These are phyloP conservation scores for Xiphophorus hellerii DNA, from an alignment of 2,113 vertebrate genomes.

Conservation along the genomic window DNA sequence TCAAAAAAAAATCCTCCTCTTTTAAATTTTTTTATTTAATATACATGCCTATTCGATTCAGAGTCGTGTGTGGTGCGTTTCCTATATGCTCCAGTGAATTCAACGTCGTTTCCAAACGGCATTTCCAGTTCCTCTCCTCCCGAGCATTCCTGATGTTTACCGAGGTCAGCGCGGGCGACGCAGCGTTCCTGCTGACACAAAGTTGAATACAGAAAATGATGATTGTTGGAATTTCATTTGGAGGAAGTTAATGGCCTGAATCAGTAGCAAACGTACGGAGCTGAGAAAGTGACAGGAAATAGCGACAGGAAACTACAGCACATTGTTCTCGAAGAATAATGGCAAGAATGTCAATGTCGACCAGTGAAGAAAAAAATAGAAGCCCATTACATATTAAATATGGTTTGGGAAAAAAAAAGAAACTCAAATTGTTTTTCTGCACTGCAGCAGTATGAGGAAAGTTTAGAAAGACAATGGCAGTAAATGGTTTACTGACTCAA, in stretches of 20 bases:
- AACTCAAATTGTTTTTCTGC: slow-evolving; percentile 6
- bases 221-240: slow-evolving; percentile 40
- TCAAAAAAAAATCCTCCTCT: slow-evolving; percentile 1
- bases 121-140: neutral
- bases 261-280: slow-evolving; percentile 26
- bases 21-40: slow-evolving; percentile 23
- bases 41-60: slow-evolving; percentile 15
- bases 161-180: slow-evolving; percentile 4
- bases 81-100: slow-evolving; percentile 9
- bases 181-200: slow-evolving; percentile 5
- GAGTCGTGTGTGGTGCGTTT: slow-evolving; percentile 8
- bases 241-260: slow-evolving; percentile 41
- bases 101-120: neutral
- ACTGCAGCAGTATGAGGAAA: neutral
- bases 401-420: neutral
- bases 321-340: slow-evolving; percentile 31
- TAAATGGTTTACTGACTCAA: neutral
- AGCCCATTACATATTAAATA: slow-evolving; percentile 2
- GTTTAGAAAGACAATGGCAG: neutral
- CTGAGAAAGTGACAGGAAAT: slow-evolving; percentile 24
- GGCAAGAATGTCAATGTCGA: slow-evolving; percentile 11
- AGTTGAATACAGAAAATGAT: slow-evolving; percentile 32
- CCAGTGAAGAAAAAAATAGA: slow-evolving; percentile 16
- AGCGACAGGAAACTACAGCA: slow-evolving; percentile 25
- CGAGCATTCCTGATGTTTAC: neutral